phyloP scores from a whole-genome alignment of 2,113 vertebrate genomes.

The Plecturocebus donacophilus region DNA sequence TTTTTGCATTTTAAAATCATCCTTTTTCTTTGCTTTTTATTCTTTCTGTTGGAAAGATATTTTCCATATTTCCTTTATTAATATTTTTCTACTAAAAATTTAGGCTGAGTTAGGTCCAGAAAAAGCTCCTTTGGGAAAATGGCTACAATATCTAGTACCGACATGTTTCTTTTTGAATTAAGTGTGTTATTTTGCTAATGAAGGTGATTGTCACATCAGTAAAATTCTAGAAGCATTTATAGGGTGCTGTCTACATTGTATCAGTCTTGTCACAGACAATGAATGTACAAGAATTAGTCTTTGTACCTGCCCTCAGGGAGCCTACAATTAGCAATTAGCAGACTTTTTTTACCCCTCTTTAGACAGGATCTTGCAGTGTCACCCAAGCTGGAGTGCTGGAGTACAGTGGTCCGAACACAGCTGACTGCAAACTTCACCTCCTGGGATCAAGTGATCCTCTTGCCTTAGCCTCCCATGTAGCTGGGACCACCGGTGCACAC shows the following conservation, averaged over 20 bases:
- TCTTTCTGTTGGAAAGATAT: background rate
- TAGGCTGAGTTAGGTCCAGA: background rate
- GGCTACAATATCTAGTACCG: background rate
- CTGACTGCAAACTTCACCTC: no score
- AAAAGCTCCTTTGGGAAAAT: background rate
- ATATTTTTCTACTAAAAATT: background rate
- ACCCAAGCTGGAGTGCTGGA: no score
- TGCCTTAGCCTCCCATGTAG: no score
- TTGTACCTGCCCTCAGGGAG: no score
- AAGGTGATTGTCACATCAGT: background rate
- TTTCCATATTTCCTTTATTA: constrained; percentile 1
- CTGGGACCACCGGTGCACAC: no score
- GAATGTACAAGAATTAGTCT: background rate
- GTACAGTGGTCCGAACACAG: no score
- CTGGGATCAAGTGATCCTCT: no score
- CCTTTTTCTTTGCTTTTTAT: background rate
- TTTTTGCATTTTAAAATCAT: background rate
- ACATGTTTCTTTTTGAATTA: background rate
- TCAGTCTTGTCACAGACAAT: background rate
- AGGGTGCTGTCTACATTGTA: background rate
- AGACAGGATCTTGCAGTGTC: no score
- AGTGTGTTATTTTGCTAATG: background rate
- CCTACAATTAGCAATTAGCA: background rate
- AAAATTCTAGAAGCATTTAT: background rate
- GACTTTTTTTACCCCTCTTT: no score